phyloP scores from a whole-genome alignment of 2,797 vertebrate genomes.

The Diplodus puntazzo region DNA sequence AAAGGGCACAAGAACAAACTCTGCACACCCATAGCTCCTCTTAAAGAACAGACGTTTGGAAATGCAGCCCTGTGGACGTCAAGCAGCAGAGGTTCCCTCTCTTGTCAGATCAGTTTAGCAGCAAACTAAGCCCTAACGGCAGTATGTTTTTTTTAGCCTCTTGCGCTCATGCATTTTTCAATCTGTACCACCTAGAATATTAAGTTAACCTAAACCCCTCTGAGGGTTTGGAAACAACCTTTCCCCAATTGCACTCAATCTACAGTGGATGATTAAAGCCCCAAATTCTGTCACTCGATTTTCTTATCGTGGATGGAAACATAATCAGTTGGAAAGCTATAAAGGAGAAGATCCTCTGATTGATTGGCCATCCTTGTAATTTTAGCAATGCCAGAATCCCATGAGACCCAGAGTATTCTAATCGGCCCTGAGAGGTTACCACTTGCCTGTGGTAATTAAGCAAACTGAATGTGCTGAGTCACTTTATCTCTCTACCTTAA shows the following conservation, averaged over 20 bases:
- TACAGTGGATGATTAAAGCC: slow-evolving; percentile 49
- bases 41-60: slow-evolving; percentile 36
- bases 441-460: slow-evolving; percentile 64
- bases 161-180: slow-evolving; percentile 76
- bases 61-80: slow-evolving; percentile 23
- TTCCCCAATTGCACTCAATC: slow-evolving; percentile 40
- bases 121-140: slow-evolving; percentile 63
- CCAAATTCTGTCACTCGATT: slow-evolving; percentile 70
- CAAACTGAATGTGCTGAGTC: slow-evolving; percentile 41
- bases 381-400: slow-evolving; percentile 64
- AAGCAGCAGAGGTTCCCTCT: slow-evolving; percentile 56
- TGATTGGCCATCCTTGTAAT: slow-evolving; percentile 74
- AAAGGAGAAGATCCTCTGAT: slow-evolving; percentile 65
- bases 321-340: slow-evolving; percentile 71
- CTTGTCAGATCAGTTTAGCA: slow-evolving; percentile 77
- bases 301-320: slow-evolving; percentile 64
- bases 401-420: slow-evolving; percentile 30
- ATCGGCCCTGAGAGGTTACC: slow-evolving; percentile 34
- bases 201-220: slow-evolving; percentile 66
- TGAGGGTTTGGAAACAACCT: slow-evolving; percentile 44
- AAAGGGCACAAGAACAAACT: slow-evolving; percentile 29
- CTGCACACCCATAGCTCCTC: slow-evolving; percentile 11
- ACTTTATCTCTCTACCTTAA: slow-evolving; percentile 9
- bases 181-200: slow-evolving; percentile 57
- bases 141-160: slow-evolving; percentile 57